Evolutionary conservation across 2,113 vertebrate species (phyloP), one percentile per base, ranked within the genome.

Genomic region (Alces alces): DNA sequence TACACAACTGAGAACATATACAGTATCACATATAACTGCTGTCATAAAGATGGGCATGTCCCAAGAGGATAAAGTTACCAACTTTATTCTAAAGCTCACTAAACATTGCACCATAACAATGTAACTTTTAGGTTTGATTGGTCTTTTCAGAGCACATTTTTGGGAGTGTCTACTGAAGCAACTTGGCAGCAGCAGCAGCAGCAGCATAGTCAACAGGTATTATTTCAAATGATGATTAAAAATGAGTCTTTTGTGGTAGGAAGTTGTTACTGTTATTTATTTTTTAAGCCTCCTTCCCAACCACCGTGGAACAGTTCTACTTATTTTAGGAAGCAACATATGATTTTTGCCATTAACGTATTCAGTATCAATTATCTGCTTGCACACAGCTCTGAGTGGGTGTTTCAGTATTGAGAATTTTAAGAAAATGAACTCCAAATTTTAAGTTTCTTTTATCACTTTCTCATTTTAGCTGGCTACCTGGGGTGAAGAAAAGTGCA

Each of bases 331-430:
- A 98, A 96, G n/a, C 47, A 3, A 27, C 13, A 97, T 82, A 96
- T 25, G 30, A 11, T 98, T 96, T 70, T 95, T 98, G 73, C 97
- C 97, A 97, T 78, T 96, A 96, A 98, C 95, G 64, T 94, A 98
- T 97, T 98, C 96, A 92, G 79, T 96, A 98, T 98, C 97, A 98
- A 98, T 98, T 98, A 98, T 91, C 97, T 92, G 80, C 97, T 97
- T 94, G 96, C 92, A 85, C 88, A 92, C 3, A 92, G 96, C 82
- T 96, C 97, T 94, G 95, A 89, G 96, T 97, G 97, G 95, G 97
- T 98, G 98, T 98, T 98, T 98, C 54, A 96, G 96, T 82, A 90
- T 30, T 33, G 93, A 98, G 93, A 97, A 87, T 97, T 98, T 98
- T 95, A 95, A 97, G 93, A 93, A 98, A 98, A 80, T 66, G 97